Percentiles rank a stretch among this genome's conserved stretches.
Evolutionary conservation across 2,888 invertebrate species (phyloP).

Genomic region (Orthosia cruda): DNA sequence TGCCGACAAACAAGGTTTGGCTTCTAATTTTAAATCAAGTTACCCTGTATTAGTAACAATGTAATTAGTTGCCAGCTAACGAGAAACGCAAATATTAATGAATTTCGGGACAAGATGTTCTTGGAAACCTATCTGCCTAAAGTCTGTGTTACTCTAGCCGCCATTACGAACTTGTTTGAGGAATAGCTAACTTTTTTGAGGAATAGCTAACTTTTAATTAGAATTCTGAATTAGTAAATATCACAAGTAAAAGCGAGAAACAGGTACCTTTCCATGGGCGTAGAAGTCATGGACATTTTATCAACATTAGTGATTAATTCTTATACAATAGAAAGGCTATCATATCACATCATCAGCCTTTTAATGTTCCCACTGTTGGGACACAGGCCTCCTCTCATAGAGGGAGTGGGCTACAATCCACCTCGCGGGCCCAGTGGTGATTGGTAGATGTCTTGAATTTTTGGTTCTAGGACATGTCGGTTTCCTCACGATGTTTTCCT

Average conservation of each 20-base stretch:
- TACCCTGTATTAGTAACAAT: conserved; percentile 69
- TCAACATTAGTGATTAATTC: not conserved
- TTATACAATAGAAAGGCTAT: too few species aligned
- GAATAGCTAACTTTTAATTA: not conserved
- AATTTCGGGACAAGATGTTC: conserved; percentile 54
- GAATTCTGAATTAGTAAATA: not conserved
- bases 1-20: conserved; percentile 35
- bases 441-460: too few species aligned
- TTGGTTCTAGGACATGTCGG: too few species aligned
- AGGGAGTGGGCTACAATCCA: too few species aligned
- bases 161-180: conserved; percentile 1
- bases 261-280: not conserved
- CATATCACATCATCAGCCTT: too few species aligned
- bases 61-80: conserved; percentile 73
- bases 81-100: conserved; percentile 73
- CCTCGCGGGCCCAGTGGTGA: too few species aligned
- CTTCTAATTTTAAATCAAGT: conserved; percentile 69
- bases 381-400: too few species aligned
- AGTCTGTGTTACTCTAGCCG: not conserved
- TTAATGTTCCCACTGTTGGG: too few species aligned
- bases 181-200: not conserved
- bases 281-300: too few species aligned
- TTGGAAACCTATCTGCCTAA: conserved; percentile 5
- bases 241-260: not conserved
- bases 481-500: too few species aligned